Evolutionary conservation across 2,888 invertebrate species (phyloP), one percentile per base, ranked within the genome.

Genomic region (Hoplodrina ambigua): DNA sequence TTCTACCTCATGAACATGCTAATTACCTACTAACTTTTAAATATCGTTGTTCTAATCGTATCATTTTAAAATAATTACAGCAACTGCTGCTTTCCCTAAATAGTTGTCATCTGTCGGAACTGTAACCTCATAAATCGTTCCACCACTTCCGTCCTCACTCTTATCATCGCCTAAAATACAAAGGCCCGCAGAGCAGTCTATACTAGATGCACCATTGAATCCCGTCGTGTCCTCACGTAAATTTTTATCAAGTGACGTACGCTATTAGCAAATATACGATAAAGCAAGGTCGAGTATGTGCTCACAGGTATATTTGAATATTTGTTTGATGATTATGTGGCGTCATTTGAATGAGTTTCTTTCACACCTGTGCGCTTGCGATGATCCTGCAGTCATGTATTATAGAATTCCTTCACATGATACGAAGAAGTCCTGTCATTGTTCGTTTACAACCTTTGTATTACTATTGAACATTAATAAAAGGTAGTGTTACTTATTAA

Each of bases 221-320:
- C 46, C 11, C 41, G 4, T 17, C 46, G 0, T 46, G 46, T 41
- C 63, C 55, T 67, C 72, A 66, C 61, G 59, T 76, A 57, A 64
- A 57, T 57, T 55, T 53, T 55, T 71, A 78, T 75, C 81, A 50
- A 57, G 62, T 86, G 87, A 86, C 88, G 89, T 66, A n/a, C 30
- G 69, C 80, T 80, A 81, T 87, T 86, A 85, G 85, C 86, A 86
- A 87, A 87, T 83, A 86, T 70, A 65, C 80, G 86, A 88, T 85
- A 87, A 84, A 66, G 71, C 90, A 89, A 89, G 89, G 89, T 84
- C 86, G 85, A 50, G 55, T 69, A 30, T 46, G 57, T 72, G 74
- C 72, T 69, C 68, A 33, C 19, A 50, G 25, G 50, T 46, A 3
- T 30, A 73, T 55, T 70, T 65, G 62, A 73, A 73, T 73, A 67